Base-by-base conservation (phyloP, 2,797 vertebrate genomes). In the Eidolon dupreanum region DNA sequence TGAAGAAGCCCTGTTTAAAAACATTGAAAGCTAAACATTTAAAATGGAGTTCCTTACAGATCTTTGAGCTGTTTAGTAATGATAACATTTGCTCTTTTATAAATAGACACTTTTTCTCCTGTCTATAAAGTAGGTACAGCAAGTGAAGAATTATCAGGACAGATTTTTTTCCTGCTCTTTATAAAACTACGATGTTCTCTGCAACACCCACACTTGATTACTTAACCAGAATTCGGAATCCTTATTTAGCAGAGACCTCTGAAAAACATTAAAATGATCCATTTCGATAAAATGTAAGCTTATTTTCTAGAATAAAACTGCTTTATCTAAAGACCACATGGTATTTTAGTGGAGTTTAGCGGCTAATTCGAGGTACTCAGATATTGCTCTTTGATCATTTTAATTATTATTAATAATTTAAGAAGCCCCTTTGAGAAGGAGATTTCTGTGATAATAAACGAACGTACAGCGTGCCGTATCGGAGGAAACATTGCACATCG, bases 201-300 rank as follows among this genome's bases (percentile, higher is more conserved):
- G 15, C 3, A 41, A 93, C 70, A 86, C 49, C 49, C 73, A 93
- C n/a, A 83, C 74, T 83, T 89, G 36, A 84, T 83, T 92, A 77
- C 20, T 84, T 83, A 83, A 86, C 26, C 20, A 65, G 24, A 15
- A 61, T 83, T 92, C 65, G 13, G 38, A 93, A 89, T 28, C 31
- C 46, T 73, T 43, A 55, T 74, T 85, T 78, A 79, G 53, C 36
- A 66, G 41, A 93, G 71, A 78, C 20, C 26, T 82, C 73, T 85
- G 74, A 94, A 86, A 96, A 95, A 82, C 41, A 95, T 82, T 86
- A 63, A 88, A 90, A 75, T 73, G 68, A 90, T 22, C 63, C 53
- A 85, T 20, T 93, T 55, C 61, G 49, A 70, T 78, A 78, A 95
- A 87, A 66, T 16, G 2, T 41, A 85, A 81, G 41, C 28, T 38